Evolutionary conservation across 2,888 invertebrate species (phyloP), one percentile per base, ranked within the genome.

Genomic region (Acholoe squamosa): DNA sequence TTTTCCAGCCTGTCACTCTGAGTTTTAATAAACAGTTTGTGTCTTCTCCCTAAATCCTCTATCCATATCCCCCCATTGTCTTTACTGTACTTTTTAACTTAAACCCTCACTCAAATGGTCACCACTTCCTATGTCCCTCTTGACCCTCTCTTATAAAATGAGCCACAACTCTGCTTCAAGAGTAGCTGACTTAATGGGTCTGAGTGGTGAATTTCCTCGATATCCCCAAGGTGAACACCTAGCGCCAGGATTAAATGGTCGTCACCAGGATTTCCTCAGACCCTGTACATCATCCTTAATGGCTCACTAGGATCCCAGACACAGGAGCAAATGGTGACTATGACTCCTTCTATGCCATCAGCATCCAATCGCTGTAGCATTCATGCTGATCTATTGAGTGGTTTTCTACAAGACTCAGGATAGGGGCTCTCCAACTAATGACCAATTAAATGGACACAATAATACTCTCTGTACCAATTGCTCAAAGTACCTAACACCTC

Each of bases 221-320:
- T 16, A 7, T 16, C 22, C 34, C 16, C 1, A 80, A 80, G 80
- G 80, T 80, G 80, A 80, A 19, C 31, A 16, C 7, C 34, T 33
- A 80, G 43, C 43, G 43, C 33, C 22, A 10, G 80, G 31, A 80
- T 80, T 80, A 43, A 80, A 80, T 43, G n/a, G 0, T 80, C 16
- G 28, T 71, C 28, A 0, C 28, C 28, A 25, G 71, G 71, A 71
- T 71, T 71, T 71, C 28, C 25, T 22, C 80, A 33, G 80, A 5
- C 80, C 5, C 34, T n/a, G 80, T 80, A 80, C 34, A 80, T 80
- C 80, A 80, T 43, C 31, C 80, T 76, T 80, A 80, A 80, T 80
- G 80, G 80, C 22, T 19, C 80, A 0, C 5, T n/a, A 19, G 34
- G 80, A 80, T 80, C 80, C 33, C 22, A 16, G 43, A 25, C 19